Base-by-base conservation (phyloP, 2,888 invertebrate genomes). In the Eupithecia subfuscata region DNA sequence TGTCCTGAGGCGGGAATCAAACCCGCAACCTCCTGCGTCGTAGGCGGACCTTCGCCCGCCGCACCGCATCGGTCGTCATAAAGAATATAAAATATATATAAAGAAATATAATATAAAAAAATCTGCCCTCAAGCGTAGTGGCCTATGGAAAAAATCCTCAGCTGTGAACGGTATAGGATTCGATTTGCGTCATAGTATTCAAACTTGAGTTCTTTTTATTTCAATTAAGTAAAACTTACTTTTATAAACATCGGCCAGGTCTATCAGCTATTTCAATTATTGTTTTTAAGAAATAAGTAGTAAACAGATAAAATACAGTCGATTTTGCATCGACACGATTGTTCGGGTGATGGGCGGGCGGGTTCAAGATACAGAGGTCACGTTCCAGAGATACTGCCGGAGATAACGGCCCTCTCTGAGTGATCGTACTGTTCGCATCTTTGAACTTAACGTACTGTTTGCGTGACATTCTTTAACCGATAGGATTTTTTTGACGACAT, bases 301-400 rank as follows among this genome's bases (percentile, higher is more conserved):
- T 67, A 67, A 22, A 64, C 64, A 34, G 25, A 64, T 69, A 71
- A 68, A 68, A 30, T 73, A 71, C 68, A 68, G 69, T 77, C 69
- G 73, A 90, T 90, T 91, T 90, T 89, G 87, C 88, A 85, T 87
- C 72, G 74, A 72, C 77, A 74, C 75, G 73, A 85, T 82, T 83
- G 83, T 85, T 83, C 82, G 83, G 85, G 88, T 89, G 91, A 91
- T 91, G 93, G 92, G 92, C 91, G 92, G 93, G 91, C 90, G 90
- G 89, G 82, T 87, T 85, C 82, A 85, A 82, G 94, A 94, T 93
- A 94, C 90, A 82, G 89, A 90, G 94, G 94, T 94, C 95, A 92
- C 93, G 93, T 92, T 91, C 91, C 85, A 82, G 78, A 91, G 95
- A 94, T 94, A 94, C 92, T 87, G 85, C 83, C 69, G 30, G 63